A percentile compares a stretch with the other conserved stretches of the same genome.
Conservation (phyloP, 35 echinoderm and acorn worm genomes). For the Ophioderma brevispina region DNA sequence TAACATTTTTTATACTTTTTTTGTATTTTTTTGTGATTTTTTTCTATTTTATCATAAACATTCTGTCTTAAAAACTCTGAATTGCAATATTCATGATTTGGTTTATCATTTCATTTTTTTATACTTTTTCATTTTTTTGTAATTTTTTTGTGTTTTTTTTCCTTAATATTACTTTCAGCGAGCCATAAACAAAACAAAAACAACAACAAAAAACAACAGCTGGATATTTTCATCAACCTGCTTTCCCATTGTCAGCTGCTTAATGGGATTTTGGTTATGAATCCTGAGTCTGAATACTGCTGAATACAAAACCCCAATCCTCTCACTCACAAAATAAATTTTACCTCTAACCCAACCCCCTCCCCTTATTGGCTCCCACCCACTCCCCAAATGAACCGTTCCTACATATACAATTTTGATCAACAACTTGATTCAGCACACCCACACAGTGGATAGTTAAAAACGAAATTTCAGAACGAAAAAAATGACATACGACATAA, state of each 20-base stretch:
- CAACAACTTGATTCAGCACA: no score
- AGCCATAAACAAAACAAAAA: conserved; percentile 1
- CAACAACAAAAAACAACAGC: not conserved
- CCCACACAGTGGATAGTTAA: no score
- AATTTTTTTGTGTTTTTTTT: conserved; percentile 10
- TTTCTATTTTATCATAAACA: conserved; percentile 5
- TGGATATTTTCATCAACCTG: conserved; percentile 10
- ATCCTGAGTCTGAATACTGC: conserved; percentile 2
- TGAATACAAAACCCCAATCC: not conserved
- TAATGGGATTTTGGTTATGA: conserved; percentile 7
- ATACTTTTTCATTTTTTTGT: not conserved
- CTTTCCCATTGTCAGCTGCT: not conserved
- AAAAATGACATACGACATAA: no score
- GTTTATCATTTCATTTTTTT: conserved; percentile 3
- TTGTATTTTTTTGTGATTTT: not conserved
- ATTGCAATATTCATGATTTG: conserved; percentile 11
- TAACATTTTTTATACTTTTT: not conserved
- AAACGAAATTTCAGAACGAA: no score
- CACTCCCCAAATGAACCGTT: not conserved
- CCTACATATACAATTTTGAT: no score
- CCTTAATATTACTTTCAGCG: conserved; percentile 20
- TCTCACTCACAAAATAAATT: not conserved
- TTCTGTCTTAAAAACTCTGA: not conserved
- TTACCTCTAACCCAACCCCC: not conserved
- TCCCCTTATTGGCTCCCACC: not conserved